Conservation (phyloP, 2,888 invertebrate species). For the Trachelus troglodyta region DNA sequence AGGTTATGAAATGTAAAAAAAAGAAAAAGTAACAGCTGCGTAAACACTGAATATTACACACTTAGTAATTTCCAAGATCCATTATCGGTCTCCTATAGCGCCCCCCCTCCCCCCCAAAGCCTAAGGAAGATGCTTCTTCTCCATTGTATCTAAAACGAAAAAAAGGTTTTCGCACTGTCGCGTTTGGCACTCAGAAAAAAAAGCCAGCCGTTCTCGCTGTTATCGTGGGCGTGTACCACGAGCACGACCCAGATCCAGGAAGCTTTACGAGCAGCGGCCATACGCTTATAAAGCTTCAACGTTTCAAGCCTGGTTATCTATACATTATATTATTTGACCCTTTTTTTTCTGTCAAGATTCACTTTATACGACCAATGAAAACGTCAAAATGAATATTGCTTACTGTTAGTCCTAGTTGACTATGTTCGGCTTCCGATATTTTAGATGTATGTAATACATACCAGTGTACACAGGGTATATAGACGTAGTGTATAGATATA, state of each 20-base stretch:
- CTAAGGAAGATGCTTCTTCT: not conserved
- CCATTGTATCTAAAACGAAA: not conserved
- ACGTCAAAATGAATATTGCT: not conserved
- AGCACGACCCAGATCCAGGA: constrained; percentile 1
- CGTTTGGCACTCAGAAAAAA: not conserved
- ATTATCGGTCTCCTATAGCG: not conserved
- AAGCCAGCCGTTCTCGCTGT: not conserved
- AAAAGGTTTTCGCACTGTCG: not conserved
- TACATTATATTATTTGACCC: not conserved
- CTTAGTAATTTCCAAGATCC: not conserved
- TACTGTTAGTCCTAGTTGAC: not conserved
- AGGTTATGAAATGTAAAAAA: not conserved
- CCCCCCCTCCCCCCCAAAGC: not conserved
- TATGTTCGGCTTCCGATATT: not conserved
- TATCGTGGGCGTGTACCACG: not conserved
- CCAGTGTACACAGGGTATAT: not conserved
- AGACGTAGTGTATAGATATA: not conserved
- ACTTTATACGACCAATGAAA: not conserved
- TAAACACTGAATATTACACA: not conserved
- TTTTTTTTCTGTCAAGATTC: not conserved
- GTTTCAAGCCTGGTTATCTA: not conserved
- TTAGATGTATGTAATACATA: not conserved
- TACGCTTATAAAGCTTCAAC: not conserved
- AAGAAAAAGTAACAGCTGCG: not conserved
- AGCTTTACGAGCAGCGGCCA: not conserved